Conservation (phyloP, 2,888 invertebrate genomes). For the Liopterus haemorrhoidalis region DNA sequence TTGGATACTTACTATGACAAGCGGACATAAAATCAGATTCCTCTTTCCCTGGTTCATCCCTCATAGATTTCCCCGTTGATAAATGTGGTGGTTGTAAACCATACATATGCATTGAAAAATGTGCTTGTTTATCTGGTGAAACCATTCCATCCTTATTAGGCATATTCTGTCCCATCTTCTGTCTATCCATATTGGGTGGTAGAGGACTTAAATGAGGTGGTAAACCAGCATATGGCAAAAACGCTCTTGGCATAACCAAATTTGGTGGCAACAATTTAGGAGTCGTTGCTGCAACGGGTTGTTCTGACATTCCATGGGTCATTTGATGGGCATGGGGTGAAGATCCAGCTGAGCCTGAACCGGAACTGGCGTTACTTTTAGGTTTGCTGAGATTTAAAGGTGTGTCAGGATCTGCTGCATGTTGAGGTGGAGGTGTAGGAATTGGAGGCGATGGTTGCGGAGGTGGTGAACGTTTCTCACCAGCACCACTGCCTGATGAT, state of each 20-base stretch:
- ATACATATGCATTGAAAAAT: slow-evolving; percentile 44
- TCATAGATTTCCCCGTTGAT: slow-evolving; percentile 22
- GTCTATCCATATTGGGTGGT: slow-evolving; percentile 40
- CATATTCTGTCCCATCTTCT: slow-evolving; percentile 36
- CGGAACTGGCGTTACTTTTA: slow-evolving; percentile 42
- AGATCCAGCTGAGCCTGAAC: slow-evolving; percentile 47
- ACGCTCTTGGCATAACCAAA: slow-evolving; percentile 55
- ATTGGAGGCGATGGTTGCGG: slow-evolving; percentile 42
- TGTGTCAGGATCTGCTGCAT: slow-evolving; percentile 64
- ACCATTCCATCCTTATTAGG: slow-evolving; percentile 39
- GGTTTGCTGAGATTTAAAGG: slow-evolving; percentile 85
- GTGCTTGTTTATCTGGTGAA: slow-evolving; percentile 37
- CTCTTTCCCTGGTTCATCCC: slow-evolving; percentile 48
- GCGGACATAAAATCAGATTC: slow-evolving; percentile 59
- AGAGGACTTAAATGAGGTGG: slow-evolving; percentile 53
- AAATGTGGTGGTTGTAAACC: slow-evolving; percentile 42
- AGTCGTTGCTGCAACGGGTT: slow-evolving; percentile 52
- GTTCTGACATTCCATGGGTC: slow-evolving; percentile 47
- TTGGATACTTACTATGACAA: slow-evolving; percentile 50
- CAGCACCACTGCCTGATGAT: slow-evolving; percentile 20
- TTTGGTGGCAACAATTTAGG: slow-evolving; percentile 55
- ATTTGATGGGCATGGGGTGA: slow-evolving; percentile 45
- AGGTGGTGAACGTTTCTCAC: slow-evolving; percentile 40
- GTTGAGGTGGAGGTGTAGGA: slow-evolving; percentile 37
- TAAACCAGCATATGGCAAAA: slow-evolving; percentile 57